Evolutionary conservation across 2,888 invertebrate genomes (phyloP), one percentile per base, ranked within the genome.

Genomic region (Drosophila paramelanica): DNA sequence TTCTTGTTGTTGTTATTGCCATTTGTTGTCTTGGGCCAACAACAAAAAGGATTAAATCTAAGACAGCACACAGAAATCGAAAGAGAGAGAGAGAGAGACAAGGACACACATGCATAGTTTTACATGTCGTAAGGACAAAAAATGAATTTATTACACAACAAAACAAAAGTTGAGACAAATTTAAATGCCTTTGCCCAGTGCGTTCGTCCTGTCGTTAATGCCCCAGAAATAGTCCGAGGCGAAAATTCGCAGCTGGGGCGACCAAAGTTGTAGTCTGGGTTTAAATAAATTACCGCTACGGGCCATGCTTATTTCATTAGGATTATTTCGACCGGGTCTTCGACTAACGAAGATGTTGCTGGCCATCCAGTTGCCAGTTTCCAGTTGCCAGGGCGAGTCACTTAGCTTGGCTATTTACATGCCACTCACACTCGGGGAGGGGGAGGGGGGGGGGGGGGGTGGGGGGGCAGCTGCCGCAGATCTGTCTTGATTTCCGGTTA

Each of bases 111-210:
- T 84, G 79, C 77, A 82, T 75, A 81, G 81, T 75, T 77, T 68
- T 73, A 88, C 73, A 81, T 79, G 79, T 73, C 65, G 67, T 85
- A 73, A 79, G 77, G 86, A 88, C 88, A 88, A 85, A 89, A 89
- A 85, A 85, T 85, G 88, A 89, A 89, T 90, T 89, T 90, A 90
- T 90, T 90, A 90, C 82, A 73, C 84, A 90, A 85, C 79, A 73
- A 81, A 88, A 83, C 77, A 72, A 88, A 83, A 89, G 88, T 88
- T 89, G 89, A 88, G 90, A 90, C 90, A 90, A 88, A 13, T 90
- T 86, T 83, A 82, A 88, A 89, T 84, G 76, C 77, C 85, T 83
- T 73, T 58, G 58, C 57, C 42, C 25, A 39, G 38, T 33, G 1
- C 27, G 27, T 27, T 27, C 27, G 27, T 27, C 7, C 27, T 6